phyloP scores from a whole-genome alignment of 2,113 vertebrate species.

The Tachycineta bicolor region DNA sequence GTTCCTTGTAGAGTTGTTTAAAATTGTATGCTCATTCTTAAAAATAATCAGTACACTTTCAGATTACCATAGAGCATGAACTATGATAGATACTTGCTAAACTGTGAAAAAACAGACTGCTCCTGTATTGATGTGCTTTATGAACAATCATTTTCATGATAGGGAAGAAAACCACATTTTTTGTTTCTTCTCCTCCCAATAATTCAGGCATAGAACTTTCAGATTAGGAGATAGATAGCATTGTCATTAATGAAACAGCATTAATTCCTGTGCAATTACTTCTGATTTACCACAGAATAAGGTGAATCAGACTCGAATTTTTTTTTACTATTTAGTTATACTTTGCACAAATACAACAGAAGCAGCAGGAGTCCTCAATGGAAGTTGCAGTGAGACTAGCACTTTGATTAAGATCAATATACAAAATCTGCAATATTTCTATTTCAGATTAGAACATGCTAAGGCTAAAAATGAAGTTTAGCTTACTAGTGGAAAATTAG shows the following conservation, averaged over 20 bases:
- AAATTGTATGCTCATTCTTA: not conserved
- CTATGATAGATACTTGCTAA: not conserved
- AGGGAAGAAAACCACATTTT: not conserved
- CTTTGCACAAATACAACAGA: not conserved
- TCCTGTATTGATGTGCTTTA: not conserved
- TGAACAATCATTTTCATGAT: not conserved
- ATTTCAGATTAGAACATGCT: not conserved
- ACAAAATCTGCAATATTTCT: not conserved
- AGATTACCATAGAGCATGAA: not conserved
- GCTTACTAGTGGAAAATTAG: not conserved
- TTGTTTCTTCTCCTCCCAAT: not conserved
- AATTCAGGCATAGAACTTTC: not conserved
- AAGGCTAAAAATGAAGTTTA: not conserved
- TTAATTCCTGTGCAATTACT: not conserved
- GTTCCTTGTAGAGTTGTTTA: not conserved
- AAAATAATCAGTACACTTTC: not conserved
- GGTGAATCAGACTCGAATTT: rapidly evolving
- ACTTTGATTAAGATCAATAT: not conserved
- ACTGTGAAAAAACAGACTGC: not conserved
- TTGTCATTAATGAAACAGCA: not conserved
- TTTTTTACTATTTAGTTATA: not conserved
- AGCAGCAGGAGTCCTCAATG: not conserved
- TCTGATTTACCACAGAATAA: not conserved
- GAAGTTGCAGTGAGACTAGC: not conserved
- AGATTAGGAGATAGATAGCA: not conserved